phyloP scores from a whole-genome alignment of 2,888 invertebrate genomes.

The Leucoma salicis region DNA sequence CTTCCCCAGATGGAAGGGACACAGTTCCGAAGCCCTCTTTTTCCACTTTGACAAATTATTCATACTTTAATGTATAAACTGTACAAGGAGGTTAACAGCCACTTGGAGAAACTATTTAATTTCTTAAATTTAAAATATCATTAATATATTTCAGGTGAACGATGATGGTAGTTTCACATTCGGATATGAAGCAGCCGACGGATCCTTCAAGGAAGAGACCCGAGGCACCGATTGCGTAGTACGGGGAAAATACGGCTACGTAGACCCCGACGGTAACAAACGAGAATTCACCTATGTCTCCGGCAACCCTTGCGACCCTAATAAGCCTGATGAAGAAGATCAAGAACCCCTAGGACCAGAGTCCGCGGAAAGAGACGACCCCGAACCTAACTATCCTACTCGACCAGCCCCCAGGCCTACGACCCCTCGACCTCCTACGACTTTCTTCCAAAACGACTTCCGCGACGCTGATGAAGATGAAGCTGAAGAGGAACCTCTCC shows the following conservation, averaged over 20 bases:
- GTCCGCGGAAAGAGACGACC: constrained; percentile 83
- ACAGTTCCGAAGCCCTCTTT: too few species aligned
- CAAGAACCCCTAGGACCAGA: constrained; percentile 79
- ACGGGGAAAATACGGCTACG: constrained; percentile 92
- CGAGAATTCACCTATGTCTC: constrained; percentile 93
- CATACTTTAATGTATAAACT: too few species aligned
- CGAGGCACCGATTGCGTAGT: constrained; percentile 93
- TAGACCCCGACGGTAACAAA: constrained; percentile 93
- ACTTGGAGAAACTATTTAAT: too few species aligned
- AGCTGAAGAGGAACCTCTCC: constrained; percentile 77
- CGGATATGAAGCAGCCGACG: constrained; percentile 92
- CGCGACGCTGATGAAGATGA: constrained; percentile 84
- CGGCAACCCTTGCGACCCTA: constrained; percentile 93
- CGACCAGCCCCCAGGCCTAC: constrained; percentile 69
- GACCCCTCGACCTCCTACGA: constrained; percentile 82
- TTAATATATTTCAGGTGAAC: constrained; percentile 85
- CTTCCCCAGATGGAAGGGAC: too few species aligned
- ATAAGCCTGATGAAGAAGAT: constrained; percentile 87
- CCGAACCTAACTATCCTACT: constrained; percentile 84
- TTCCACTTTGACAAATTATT: too few species aligned
- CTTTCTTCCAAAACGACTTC: constrained; percentile 88
- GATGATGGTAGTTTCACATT: constrained; percentile 93
- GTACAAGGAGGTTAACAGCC: too few species aligned
- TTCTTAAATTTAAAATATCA: too few species aligned
- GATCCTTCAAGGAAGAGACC: constrained; percentile 93